Conservation (phyloP, 2,113 vertebrate genomes). For the Ammodytes dubius region DNA sequence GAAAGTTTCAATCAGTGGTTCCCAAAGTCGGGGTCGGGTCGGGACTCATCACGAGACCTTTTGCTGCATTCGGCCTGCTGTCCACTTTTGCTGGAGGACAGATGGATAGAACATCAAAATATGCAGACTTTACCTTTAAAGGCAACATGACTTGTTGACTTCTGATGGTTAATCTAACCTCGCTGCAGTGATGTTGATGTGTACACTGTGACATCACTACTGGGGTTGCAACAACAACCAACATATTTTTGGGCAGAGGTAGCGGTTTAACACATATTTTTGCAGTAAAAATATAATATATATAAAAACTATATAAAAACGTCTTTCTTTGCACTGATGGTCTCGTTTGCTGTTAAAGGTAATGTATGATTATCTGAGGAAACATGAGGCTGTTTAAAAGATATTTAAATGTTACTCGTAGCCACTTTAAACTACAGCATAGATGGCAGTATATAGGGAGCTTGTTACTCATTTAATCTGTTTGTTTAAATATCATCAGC, state of each 20-base stretch:
- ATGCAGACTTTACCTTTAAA: too few species aligned
- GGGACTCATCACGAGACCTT: too few species aligned
- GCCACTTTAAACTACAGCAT: neutral
- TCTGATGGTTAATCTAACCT: neutral
- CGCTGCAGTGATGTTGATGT: neutral
- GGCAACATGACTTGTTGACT: neutral
- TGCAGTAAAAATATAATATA: too few species aligned
- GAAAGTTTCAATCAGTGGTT: neutral
- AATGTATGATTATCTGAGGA: too few species aligned
- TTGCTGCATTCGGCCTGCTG: neutral
- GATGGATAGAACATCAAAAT: too few species aligned
- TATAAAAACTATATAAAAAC: too few species aligned
- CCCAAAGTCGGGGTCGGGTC: neutral
- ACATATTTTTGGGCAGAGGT: neutral
- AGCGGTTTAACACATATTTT: neutral
- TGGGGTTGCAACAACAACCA: neutral
- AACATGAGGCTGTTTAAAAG: too few species aligned
- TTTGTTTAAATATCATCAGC: too few species aligned
- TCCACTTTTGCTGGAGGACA: neutral
- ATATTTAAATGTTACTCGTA: too few species aligned
- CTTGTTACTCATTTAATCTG: too few species aligned
- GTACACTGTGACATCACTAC: constrained; percentile 3
- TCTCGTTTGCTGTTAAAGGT: too few species aligned
- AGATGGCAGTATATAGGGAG: neutral
- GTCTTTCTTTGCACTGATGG: too few species aligned